Conservation (phyloP, 2,888 invertebrate genomes). For the Tenthredo distinguenda region DNA sequence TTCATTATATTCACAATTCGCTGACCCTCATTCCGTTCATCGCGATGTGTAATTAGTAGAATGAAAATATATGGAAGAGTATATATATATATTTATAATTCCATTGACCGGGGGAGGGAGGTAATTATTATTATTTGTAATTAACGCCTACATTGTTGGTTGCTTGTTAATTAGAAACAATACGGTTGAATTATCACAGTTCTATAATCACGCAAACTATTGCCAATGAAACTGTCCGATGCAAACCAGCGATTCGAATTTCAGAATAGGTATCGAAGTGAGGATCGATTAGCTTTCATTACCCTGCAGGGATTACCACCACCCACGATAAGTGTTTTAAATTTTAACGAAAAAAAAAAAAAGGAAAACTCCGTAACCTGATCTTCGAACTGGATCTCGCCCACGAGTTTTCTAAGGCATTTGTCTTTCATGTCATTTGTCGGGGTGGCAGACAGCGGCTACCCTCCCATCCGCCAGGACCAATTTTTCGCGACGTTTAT, state of each 20-base stretch:
- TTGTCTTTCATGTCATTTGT: constrained; percentile 31
- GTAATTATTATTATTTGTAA: not conserved
- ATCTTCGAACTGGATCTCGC: not conserved
- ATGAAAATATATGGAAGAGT: not conserved
- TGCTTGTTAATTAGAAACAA: not conserved
- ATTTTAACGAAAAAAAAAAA: constrained; percentile 10
- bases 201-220: not conserved
- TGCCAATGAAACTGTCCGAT: not conserved
- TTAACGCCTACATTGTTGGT: not conserved
- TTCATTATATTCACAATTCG: not conserved
- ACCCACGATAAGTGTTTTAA: not conserved
- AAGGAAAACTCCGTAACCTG: not conserved
- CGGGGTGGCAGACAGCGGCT: constrained; percentile 7
- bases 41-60: not conserved
- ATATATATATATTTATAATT: not conserved
- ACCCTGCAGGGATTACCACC: not conserved
- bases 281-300: not conserved
- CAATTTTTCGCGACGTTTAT: not conserved
- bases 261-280: not conserved
- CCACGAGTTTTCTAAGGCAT: constrained; percentile 1
- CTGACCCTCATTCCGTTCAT: not conserved
- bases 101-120: not conserved
- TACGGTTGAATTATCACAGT: not conserved
- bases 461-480: not conserved
- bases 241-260: not conserved